These are phyloP conservation scores for Oenanthe melanoleuca DNA, from an alignment of 2,113 vertebrate genomes.

Conservation along the genomic window DNA sequence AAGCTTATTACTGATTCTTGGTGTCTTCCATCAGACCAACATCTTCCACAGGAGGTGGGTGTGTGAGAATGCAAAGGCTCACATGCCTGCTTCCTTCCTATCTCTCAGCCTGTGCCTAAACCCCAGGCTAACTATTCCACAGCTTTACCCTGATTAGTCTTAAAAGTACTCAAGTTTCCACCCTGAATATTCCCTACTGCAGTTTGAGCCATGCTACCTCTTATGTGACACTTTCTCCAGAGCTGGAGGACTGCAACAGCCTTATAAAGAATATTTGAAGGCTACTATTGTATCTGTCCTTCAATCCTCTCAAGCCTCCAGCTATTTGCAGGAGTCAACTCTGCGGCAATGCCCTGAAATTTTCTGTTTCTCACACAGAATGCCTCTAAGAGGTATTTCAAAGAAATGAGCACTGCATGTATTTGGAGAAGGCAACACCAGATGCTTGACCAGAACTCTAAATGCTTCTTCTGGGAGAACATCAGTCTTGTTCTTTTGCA, in stretches of 20 bases:
- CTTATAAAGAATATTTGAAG: background rate
- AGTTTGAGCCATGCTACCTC: background rate
- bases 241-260: background rate
- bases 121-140: background rate
- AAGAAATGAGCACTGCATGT: background rate
- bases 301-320: background rate
- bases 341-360: accelerated
- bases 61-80: background rate
- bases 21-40: background rate
- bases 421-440: background rate
- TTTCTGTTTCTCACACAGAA: background rate
- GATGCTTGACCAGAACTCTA: background rate
- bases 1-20: background rate
- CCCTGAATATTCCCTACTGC: background rate
- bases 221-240: background rate
- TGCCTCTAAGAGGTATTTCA: background rate
- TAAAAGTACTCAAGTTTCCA: background rate
- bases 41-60: background rate
- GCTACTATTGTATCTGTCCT: background rate
- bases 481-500: background rate
- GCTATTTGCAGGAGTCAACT: background rate
- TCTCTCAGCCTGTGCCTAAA: background rate
- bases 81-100: background rate
- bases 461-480: background rate
- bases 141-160: background rate